phyloP scores from a whole-genome alignment of 2,797 vertebrate genomes.

The Spondyliosoma cantharus region DNA sequence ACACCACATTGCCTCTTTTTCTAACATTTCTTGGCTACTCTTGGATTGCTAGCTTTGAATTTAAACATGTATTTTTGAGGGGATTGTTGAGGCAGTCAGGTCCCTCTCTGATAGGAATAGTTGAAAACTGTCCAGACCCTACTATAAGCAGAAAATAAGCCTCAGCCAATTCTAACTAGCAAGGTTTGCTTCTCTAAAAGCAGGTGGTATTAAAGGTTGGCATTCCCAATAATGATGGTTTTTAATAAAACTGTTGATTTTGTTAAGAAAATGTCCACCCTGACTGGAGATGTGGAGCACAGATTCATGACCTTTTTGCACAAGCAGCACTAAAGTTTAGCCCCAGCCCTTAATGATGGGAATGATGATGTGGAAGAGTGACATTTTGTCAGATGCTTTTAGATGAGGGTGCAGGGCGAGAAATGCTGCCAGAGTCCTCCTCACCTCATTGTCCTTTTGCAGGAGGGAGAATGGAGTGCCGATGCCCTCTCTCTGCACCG shows the following conservation, averaged over 20 bases:
- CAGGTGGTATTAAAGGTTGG: background rate
- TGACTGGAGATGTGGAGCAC: slow-evolving; percentile 30
- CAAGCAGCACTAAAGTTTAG: slow-evolving; percentile 76
- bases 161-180: background rate
- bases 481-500: slow-evolving; percentile 73
- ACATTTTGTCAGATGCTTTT: slow-evolving; percentile 84
- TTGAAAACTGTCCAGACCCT: background rate
- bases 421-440: slow-evolving; percentile 72
- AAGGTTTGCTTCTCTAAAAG: background rate
- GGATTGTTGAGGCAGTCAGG: background rate
- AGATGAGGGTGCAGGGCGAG: slow-evolving; percentile 68
- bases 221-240: slow-evolving; percentile 7
- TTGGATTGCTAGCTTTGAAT: background rate
- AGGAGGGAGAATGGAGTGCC: slow-evolving; percentile 73
- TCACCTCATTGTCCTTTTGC: slow-evolving; percentile 82
- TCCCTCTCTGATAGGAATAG: background rate
- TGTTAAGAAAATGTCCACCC: slow-evolving; percentile 46
- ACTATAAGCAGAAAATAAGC: background rate
- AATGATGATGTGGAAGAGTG: slow-evolving; percentile 83
- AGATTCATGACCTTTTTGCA: slow-evolving; percentile 70
- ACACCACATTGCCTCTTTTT: background rate
- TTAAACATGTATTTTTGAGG: background rate
- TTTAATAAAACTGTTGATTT: slow-evolving; percentile 19
- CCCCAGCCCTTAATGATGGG: slow-evolving; percentile 70
- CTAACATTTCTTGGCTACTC: background rate